Conservation (phyloP, 2,888 invertebrate genomes). For the Patella pellucida region DNA sequence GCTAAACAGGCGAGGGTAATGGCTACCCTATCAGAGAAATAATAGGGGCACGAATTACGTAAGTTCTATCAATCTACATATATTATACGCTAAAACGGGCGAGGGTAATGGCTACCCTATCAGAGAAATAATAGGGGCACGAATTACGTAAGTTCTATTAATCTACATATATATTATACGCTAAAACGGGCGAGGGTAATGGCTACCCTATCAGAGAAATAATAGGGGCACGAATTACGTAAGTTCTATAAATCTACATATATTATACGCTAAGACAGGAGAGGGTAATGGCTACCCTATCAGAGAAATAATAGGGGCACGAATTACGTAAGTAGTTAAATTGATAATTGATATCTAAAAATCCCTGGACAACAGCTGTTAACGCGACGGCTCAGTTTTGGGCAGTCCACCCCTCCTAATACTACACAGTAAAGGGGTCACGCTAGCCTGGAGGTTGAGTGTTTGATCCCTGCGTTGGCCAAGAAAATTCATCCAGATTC, state of each 20-base stretch:
- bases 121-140: constrained; percentile 60
- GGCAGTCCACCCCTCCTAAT: too few relatives aligned
- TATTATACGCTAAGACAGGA: constrained; percentile 63
- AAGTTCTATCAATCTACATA: constrained; percentile 49
- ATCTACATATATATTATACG: constrained; percentile 60
- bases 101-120: constrained; percentile 49
- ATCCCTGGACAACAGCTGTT: too few relatives aligned
- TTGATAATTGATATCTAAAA: too few relatives aligned
- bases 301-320: constrained; percentile 60
- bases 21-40: constrained; percentile 56
- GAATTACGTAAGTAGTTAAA: constrained; percentile 60
- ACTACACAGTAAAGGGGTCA: too few relatives aligned
- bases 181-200: constrained; percentile 51
- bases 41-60: constrained; percentile 63
- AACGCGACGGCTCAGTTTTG: too few relatives aligned
- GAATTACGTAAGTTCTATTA: constrained; percentile 57
- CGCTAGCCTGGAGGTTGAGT: too few relatives aligned
- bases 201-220: constrained; percentile 56
- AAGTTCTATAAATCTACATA: too few relatives aligned
- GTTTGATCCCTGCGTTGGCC: too few relatives aligned
- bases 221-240: constrained; percentile 63
- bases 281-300: constrained; percentile 49
- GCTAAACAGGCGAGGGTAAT: constrained; percentile 54
- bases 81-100: constrained; percentile 63
- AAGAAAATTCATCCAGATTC: too few relatives aligned